Evolutionary conservation across 30 jellyfish, hydroid and myxozoan genomes (phyloP), one percentile per base, ranked within the genome.

Genomic region (Morbakka virulenta): DNA sequence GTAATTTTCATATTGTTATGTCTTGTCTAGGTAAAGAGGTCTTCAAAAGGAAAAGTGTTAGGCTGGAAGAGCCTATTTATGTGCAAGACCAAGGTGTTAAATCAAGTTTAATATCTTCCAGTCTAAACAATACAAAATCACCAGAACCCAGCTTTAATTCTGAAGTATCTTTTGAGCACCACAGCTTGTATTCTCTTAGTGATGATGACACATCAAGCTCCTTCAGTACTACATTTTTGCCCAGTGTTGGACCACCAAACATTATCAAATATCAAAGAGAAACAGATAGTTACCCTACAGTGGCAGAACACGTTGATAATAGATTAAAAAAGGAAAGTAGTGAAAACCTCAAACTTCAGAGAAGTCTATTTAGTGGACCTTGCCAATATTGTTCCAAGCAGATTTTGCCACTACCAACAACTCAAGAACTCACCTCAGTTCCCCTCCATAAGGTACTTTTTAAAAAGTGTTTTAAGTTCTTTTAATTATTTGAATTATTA

Each of bases 191-290:
- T 41, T 41, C 57, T 6, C 9, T 9, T 41, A 41, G 57, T 41
- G 57, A 41, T 41, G 57, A 41, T 6, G 57, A 41, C 17, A 17
- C 57, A 41, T 41, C 57, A 6, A 41, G 57, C 17, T 9, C 9
- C 9, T 41, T 41, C 17, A 41, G 57, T 41, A 17, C 17, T 9
- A 41, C 52, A 13, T 83, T 31, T 34, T 71, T 82, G 28, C 94
- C 95, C 21, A 34, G 84, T 68, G 87, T 86, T 50, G 96, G 96
- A 17, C 87, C 90, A 4, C 96, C 96, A 32, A 84, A 77, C 47
- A 86, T 86, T 85, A 52, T 86, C 3, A 65, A 77, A 32, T 64
- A 77, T 51, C 82, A 64, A 11, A 62, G 91, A 32, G 87, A 86
- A 14, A 52, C 64, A 33, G 24, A 35, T 31, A 1, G 72, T 12